phyloP scores from a whole-genome alignment of 2,797 vertebrate genomes.

The Macropus fuliginosus region DNA sequence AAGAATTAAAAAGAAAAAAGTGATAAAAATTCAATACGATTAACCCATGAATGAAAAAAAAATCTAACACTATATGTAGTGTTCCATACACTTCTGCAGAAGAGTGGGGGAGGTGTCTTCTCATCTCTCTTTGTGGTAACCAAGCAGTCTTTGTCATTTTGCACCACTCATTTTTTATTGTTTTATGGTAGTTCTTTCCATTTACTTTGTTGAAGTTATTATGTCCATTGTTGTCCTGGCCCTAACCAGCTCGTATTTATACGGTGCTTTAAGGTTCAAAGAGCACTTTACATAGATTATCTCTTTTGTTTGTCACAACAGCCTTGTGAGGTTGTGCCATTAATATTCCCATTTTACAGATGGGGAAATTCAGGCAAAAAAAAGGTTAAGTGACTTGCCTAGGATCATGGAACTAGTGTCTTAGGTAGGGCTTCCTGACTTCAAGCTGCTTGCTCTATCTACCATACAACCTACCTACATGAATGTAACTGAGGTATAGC shows the following conservation, averaged over 20 bases:
- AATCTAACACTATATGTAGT: background rate
- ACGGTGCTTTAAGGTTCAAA: background rate
- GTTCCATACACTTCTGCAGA: background rate
- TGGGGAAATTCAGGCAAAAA: background rate
- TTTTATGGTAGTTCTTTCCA: background rate
- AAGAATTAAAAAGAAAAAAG: background rate
- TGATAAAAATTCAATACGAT: background rate
- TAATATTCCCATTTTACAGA: background rate
- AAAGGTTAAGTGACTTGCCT: background rate
- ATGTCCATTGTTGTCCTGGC: background rate
- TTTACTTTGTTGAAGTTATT: background rate
- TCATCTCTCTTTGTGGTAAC: background rate
- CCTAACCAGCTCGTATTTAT: background rate
- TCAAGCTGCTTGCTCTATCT: background rate
- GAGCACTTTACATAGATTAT: background rate
- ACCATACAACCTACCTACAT: background rate
- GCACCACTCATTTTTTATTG: background rate
- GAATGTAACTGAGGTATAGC: too few species aligned
- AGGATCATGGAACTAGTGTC: background rate
- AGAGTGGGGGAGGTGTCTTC: background rate
- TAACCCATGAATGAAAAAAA: background rate
- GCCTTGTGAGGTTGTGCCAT: background rate
- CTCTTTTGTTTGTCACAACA: background rate
- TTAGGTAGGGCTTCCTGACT: background rate
- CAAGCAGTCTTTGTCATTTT: background rate